Evolutionary conservation across 2,113 vertebrate genomes (phyloP).

Genomic region (Brachypteracias leptosomus): DNA sequence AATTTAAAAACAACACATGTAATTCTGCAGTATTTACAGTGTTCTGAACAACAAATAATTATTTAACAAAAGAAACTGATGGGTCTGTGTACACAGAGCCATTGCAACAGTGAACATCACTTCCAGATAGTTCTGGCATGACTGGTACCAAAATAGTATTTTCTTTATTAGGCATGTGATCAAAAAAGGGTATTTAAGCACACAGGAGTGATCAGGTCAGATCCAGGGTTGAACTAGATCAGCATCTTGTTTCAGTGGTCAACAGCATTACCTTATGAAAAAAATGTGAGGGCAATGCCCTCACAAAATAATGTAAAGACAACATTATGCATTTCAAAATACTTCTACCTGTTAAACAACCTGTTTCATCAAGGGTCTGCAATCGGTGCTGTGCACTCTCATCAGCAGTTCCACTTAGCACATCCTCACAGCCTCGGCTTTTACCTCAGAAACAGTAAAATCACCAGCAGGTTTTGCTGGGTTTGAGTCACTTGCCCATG

Average conservation of each 20-base stretch:
- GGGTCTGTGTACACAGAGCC: neutral
- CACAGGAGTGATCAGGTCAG: neutral
- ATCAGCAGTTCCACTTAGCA: neutral
- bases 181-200: neutral
- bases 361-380: neutral
- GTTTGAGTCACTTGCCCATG: fast-evolving
- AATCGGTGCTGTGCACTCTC: neutral
- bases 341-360: neutral
- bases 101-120: neutral
- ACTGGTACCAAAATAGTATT: neutral
- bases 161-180: neutral
- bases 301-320: neutral
- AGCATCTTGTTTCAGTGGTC: neutral
- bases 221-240: neutral
- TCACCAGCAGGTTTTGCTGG: fast-evolving
- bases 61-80: neutral
- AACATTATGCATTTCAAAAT: neutral
- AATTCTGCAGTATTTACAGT: neutral
- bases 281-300: neutral
- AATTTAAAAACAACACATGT: neutral
- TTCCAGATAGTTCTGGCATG: neutral
- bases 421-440: neutral
- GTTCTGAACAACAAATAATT: neutral
- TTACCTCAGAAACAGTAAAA: neutral
- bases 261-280: neutral